These are phyloP conservation scores for Notothenia rossii DNA, from an alignment of 2,113 vertebrate species.

Conservation along the genomic window DNA sequence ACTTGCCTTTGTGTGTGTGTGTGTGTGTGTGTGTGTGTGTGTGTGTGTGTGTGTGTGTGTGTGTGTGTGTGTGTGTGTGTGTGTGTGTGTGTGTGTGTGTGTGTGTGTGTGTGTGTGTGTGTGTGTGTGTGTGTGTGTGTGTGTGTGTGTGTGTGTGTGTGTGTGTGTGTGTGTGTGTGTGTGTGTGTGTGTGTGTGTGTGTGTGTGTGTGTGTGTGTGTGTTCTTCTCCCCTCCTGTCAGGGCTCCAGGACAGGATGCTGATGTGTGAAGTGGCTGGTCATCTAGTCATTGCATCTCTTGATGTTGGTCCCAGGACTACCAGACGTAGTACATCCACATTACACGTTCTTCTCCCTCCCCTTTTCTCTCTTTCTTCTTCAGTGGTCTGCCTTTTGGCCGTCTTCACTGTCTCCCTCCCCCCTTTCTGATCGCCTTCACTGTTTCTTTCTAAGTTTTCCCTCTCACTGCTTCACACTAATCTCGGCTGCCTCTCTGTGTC, in stretches of 20 bases:
- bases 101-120: constrained; percentile 17
- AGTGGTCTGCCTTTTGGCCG: constrained; percentile 53
- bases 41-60: constrained; percentile 16
- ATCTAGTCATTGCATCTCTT: constrained; percentile 65
- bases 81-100: constrained; percentile 14
- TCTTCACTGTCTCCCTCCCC: constrained; percentile 35
- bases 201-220: constrained; percentile 27
- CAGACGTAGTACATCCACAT: constrained; percentile 19
- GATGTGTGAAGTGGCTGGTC: constrained; percentile 54
- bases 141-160: constrained; percentile 19
- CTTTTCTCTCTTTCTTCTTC: constrained; percentile 25
- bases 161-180: constrained; percentile 17
- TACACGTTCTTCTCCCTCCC: constrained; percentile 22
- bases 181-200: constrained; percentile 18
- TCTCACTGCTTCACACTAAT: constrained; percentile 73
- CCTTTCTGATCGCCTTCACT: constrained; percentile 57
- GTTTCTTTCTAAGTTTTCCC: constrained; percentile 65
- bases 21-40: constrained; percentile 16
- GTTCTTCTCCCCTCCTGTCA: constrained; percentile 60
- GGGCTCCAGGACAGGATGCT: constrained; percentile 67
- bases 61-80: constrained; percentile 15
- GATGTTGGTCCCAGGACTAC: constrained; percentile 42
- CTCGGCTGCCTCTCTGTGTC: constrained; percentile 52
- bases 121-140: constrained; percentile 24
- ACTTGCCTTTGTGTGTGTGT: constrained; percentile 42